Base-by-base conservation (phyloP, 2,797 vertebrate genomes). In the Hephaestus fuliginosus region DNA sequence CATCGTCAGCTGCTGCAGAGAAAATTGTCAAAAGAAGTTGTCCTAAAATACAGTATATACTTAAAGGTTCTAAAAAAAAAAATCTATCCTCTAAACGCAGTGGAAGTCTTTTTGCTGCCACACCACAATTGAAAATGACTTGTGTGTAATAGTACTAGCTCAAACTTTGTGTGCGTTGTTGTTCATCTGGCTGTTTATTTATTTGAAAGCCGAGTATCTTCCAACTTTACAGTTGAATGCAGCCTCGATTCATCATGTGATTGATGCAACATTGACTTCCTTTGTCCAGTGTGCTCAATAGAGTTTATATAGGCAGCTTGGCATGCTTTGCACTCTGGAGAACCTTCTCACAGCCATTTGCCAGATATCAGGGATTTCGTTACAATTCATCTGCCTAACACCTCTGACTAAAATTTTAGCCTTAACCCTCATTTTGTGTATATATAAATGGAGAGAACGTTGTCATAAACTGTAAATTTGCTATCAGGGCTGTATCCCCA, bases 311-410 rank as follows among this genome's bases (percentile, higher is more conserved):
- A 89, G 93, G 93, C 93, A 92, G 92, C 90, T 95, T 92, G 80
- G 93, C 95, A 93, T 93, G 93, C 93, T 94, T 95, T 94, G 92
- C 92, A 94, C 93, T 95, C 93, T 90, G 84, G 85, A 89, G 86
- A 92, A 89, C 80, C 86, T 93, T 92, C 92, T 94, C 90, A 87
- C 93, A 94, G 93, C 93, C 93, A 90, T 95, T 94, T 92, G 91
- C 94, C 92, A 94, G 92, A 95, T 93, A 95, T 96, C 95, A 96
- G 96, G 95, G 96, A 96, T 95, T 93, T 94, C 84, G 84, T 96
- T 95, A 94, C 87, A 87, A 87, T 91, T 95, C 91, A 94, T 92
- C 85, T 87, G 89, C 93, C 92, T 93, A 88, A 93, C 88, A 93
- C 92, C 93, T 94, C 90, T 85, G 83, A 93, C 91, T 92, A 91